Evolutionary conservation across 2,113 vertebrate species (phyloP), one percentile per base, ranked within the genome.

Genomic region (Zosterops hypoxanthus): DNA sequence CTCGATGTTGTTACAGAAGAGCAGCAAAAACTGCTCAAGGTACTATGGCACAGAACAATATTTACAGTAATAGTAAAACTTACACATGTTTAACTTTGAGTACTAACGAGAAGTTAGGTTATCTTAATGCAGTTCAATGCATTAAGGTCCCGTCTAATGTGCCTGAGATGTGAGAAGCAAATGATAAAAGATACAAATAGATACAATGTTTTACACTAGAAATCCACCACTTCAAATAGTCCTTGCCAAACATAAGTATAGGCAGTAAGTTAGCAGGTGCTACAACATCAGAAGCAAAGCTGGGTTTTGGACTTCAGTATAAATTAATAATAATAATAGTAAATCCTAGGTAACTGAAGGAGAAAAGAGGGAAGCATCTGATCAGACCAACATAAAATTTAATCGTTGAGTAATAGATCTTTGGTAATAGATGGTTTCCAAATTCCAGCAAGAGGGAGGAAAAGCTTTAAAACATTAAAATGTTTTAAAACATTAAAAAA

Each of bases 91-190:
- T 9, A 59, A 9, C 53, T 76, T 78, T 7, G 23, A 78, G 29
- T 95, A 87, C 65, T 80, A 61, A 47, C 39, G 21, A 42, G 29
- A 31, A 31, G 7, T 64, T 86, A 68, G 34, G 15, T 8, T 81
- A 33, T 46, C 17, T 68, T 88, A 23, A 25, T 42, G 42, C 18
- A 81, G 15, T 68, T 33, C 63, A 50, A 44, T 63, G 14, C 8
- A 39, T 57, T 39, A 39, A 0, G 0, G 0, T 79, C 42, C 21
- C 3, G 5, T 69, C 69, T 82, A 34, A 61, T 22, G 6, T 65
- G 42, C 63, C 22, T 44, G 71, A 80, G 34, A 64, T 50, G 33
- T 42, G 66, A 80, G 49, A 31, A 68, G 10, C 14, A 64, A 60
- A 28, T 42, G 12, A 49, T 73, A 17, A 63, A 46, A 78, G 25